Conservation (phyloP, 2,113 vertebrate species). For the Charadrius vociferus region DNA sequence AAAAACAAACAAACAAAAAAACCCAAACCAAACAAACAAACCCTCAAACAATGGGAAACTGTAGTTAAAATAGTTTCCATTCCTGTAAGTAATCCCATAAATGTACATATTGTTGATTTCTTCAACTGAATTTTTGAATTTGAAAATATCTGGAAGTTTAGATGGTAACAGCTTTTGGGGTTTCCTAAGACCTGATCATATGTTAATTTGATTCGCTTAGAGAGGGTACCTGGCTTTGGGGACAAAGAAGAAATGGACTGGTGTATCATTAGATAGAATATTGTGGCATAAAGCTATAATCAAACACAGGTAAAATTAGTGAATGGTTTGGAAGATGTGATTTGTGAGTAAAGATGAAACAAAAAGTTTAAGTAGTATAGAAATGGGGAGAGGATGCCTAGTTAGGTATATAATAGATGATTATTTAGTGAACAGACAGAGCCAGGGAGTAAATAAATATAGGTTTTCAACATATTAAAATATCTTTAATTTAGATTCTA, state of each 20-base stretch:
- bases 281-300: background rate
- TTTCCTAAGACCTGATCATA: background rate
- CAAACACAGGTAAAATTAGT: background rate
- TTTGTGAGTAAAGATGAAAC: background rate
- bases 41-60: background rate
- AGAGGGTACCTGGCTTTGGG: background rate
- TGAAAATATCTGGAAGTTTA: background rate
- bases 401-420: background rate
- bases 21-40: fast-evolving
- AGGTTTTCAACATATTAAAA: background rate
- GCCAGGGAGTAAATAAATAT: background rate
- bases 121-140: background rate
- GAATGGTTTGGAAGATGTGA: background rate
- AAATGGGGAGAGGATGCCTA: background rate
- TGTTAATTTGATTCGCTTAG: background rate
- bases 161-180: background rate
- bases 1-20: background rate
- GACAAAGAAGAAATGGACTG: background rate
- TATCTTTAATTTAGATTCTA: background rate
- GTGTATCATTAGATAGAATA: background rate
- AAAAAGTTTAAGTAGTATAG: background rate
- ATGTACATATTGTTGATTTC: background rate
- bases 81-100: background rate
- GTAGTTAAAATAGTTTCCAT: background rate
- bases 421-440: background rate